Conservation (phyloP, 2,113 vertebrate species). For the Mobula birostris region DNA sequence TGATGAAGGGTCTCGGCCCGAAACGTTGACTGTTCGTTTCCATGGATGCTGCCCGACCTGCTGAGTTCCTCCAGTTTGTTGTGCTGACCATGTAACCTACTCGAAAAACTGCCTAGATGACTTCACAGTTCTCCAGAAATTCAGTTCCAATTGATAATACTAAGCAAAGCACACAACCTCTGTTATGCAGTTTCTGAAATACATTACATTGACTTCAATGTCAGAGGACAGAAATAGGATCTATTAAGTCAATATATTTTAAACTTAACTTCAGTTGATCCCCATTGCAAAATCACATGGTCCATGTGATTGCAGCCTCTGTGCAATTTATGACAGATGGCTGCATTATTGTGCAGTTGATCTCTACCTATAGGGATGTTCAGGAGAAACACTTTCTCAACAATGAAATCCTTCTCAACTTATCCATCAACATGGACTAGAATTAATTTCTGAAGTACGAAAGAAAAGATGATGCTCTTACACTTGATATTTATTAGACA, state of each 20-base stretch:
- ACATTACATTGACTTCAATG: no score
- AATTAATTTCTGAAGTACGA: not conserved
- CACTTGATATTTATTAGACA: not conserved
- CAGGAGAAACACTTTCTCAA: not conserved
- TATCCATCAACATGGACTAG: not conserved
- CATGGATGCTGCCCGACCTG: no score
- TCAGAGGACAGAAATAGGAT: not conserved
- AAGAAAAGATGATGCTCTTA: not conserved
- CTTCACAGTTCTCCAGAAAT: not conserved
- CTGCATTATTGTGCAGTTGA: not conserved
- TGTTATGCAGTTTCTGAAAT: no score
- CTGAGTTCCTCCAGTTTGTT: no score
- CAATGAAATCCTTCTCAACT: not conserved
- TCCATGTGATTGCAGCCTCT: not conserved
- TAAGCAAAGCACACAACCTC: no score
- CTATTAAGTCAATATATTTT: not conserved
- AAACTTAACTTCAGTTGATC: not conserved
- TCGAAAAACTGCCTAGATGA: no score
- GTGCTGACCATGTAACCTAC: no score
- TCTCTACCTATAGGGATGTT: not conserved
- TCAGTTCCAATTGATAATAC: no score
- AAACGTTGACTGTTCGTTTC: no score
- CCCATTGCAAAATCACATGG: not conserved
- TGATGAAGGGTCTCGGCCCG: no score
- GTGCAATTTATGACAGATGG: not conserved